Percentiles rank a stretch among this genome's conserved stretches.
Conservation (phyloP, 2,113 vertebrate genomes). For the Centropus bengalensis region DNA sequence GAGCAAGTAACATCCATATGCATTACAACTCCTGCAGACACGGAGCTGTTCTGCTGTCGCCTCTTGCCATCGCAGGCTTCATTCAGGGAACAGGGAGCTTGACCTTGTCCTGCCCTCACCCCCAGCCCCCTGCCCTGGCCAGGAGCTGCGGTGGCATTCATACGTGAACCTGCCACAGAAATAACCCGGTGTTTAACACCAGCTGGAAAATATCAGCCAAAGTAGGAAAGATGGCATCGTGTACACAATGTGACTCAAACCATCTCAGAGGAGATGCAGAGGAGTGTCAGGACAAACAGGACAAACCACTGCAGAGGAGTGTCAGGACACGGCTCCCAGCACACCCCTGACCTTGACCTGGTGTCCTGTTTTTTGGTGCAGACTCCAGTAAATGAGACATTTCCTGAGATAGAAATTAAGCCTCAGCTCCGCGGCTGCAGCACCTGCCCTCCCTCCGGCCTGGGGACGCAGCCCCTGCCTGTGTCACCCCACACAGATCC, state of each 20-base stretch:
- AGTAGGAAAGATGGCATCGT: fast-evolving
- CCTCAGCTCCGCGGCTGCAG: background rate
- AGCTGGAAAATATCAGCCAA: background rate
- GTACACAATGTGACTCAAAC: fast-evolving
- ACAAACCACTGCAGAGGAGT: too few species aligned
- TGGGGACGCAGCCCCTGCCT: background rate
- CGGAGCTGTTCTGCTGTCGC: background rate
- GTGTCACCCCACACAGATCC: background rate
- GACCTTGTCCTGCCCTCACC: background rate
- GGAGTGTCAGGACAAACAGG: too few species aligned
- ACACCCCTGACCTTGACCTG: background rate
- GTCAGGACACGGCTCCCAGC: background rate
- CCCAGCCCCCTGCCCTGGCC: background rate
- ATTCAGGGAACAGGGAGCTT: background rate
- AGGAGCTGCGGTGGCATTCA: too few species aligned
- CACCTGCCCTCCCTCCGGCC: background rate
- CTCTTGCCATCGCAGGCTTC: background rate
- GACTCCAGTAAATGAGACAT: background rate
- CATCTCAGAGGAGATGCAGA: too few species aligned
- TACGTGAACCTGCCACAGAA: fast-evolving
- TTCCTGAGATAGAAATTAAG: background rate
- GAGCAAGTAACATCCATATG: background rate
- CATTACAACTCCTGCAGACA: background rate
- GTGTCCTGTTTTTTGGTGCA: background rate
- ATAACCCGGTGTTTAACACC: background rate